Conservation (phyloP, 35 echinoderm and acorn worm genomes). For the Eucidaris tribuloides region DNA sequence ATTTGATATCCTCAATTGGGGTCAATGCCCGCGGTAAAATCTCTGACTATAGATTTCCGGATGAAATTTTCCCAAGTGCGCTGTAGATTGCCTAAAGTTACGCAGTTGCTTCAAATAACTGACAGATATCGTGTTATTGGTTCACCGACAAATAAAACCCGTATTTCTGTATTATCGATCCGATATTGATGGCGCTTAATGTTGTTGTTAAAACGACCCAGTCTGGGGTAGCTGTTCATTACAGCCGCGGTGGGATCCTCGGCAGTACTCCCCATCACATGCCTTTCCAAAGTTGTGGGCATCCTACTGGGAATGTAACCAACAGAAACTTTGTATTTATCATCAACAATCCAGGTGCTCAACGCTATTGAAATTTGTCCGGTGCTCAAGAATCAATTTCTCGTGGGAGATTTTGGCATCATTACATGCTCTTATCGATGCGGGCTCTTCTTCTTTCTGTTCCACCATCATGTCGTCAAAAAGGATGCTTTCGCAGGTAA, state of each 20-base stretch:
- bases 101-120: conserved; percentile 59
- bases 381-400: background rate
- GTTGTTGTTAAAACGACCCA: background rate
- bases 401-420: background rate
- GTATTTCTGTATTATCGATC: conserved; percentile 36
- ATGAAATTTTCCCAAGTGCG: conserved; percentile 44
- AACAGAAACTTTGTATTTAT: conserved; percentile 45
- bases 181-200: conserved; percentile 17
- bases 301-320: conserved; percentile 61
- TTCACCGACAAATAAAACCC: conserved; percentile 74
- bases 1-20: background rate
- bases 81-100: conserved; percentile 1
- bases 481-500: background rate
- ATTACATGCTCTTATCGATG: background rate
- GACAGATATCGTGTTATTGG: conserved; percentile 59
- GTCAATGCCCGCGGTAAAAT: conserved; percentile 23
- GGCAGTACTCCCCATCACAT: background rate
- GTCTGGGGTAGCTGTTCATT: background rate
- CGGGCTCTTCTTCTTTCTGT: background rate
- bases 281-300: conserved; percentile 68
- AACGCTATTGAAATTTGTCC: background rate
- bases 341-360: background rate
- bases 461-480: conserved; percentile 6
- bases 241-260: background rate
- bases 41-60: conserved; percentile 31